phyloP scores from a whole-genome alignment of 2,888 invertebrate genomes.

The Drosophila acutilabella region DNA sequence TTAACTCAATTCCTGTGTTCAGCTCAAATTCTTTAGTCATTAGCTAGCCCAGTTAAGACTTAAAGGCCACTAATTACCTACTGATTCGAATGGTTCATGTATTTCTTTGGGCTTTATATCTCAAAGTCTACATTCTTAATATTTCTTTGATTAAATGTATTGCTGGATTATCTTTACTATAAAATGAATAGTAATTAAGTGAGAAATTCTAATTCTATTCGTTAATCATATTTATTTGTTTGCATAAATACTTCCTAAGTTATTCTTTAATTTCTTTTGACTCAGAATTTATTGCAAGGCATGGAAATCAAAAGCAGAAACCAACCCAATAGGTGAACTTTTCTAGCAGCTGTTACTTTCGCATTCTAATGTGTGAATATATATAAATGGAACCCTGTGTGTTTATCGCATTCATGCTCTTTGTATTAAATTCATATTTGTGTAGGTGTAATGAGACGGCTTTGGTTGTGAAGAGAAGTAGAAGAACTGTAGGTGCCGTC shows the following conservation, averaged over 20 bases:
- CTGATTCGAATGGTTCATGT: slow-evolving; percentile 5
- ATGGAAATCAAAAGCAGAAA: slow-evolving; percentile 6
- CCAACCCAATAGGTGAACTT: background rate
- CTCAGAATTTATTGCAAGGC: slow-evolving; percentile 4
- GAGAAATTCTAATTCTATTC: background rate
- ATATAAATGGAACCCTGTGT: background rate
- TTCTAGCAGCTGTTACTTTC: background rate
- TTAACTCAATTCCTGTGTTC: slow-evolving; percentile 15
- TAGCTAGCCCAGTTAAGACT: background rate
- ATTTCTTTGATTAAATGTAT: slow-evolving; percentile 1
- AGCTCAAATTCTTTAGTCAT: slow-evolving; percentile 20
- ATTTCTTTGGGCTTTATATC: background rate
- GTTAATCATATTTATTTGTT: background rate
- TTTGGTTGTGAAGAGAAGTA: background rate
- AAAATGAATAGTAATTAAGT: too few relatives aligned
- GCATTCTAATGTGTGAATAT: slow-evolving; percentile 1
- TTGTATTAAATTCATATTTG: slow-evolving; percentile 19
- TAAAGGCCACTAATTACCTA: slow-evolving; percentile 12
- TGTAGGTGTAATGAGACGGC: background rate
- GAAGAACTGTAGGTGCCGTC: slow-evolving; percentile 15
- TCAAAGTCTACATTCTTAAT: background rate
- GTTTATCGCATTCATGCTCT: slow-evolving; percentile 3
- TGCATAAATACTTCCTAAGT: background rate
- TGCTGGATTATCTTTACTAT: background rate
- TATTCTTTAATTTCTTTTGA: background rate